Base-by-base conservation (phyloP, 2,888 invertebrate genomes). In the Tridacna crocea region DNA sequence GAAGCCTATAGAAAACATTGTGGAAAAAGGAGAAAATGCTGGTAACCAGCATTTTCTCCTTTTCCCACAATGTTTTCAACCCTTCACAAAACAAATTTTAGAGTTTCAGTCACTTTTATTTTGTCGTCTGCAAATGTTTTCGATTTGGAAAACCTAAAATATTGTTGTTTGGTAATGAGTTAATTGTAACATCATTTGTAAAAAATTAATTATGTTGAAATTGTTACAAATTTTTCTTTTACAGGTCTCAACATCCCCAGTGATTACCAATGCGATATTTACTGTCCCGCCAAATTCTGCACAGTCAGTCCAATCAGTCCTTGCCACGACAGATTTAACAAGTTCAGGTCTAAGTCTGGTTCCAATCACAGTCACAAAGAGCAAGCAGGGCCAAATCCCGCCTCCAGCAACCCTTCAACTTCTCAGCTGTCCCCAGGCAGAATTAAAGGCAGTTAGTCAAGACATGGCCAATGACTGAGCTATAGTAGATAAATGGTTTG, bases 291-390 rank as follows among this genome's bases (percentile, higher is more conserved):
- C 77, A 2, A 76, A 78, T 24, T 79, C 77, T 48, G 75, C 80
- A 66, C 82, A 79, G 72, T 48, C 70, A 17, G 70, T 70, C 10
- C 70, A 48, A 51, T 75, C 84, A 27, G 76, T 75, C 24, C 76
- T 83, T 70, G 70, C 80, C 51, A 79, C 58, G 47, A 51, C 70
- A 51, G 77, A 79, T 15, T 63, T 83, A 48, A 68, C 80, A 13
- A 63, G 66, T 58, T 36, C 82, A 24, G 80, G 82, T 63, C 82
- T 85, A 26, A 84, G 78, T 84, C 78, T 84, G 51, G 82, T 84
- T 24, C 86, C 86, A 8, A 77, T 87, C n/a, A 80, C 86, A 51
- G 63, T 84, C 74, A 79, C 82, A 55, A 84, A 80, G 48, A 78
- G 65, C 36, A 82, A 80, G 70, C 81, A 81, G 47, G 80, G 80